Conservation (phyloP, 2,888 invertebrate species). For the Corbicula japonica region DNA sequence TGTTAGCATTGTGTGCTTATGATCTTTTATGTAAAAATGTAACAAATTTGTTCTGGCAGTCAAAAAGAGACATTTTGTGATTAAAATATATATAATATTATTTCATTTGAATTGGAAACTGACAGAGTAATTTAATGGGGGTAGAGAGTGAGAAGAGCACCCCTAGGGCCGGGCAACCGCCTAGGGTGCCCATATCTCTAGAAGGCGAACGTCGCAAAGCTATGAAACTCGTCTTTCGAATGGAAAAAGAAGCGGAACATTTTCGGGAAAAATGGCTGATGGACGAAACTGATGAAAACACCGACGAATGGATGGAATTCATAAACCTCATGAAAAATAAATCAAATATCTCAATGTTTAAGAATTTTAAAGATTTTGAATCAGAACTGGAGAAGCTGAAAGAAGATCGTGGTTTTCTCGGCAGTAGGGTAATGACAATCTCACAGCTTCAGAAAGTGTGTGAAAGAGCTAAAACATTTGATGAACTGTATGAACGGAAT, state of each 20-base stretch:
- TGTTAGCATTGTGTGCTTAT: slow-evolving; percentile 11
- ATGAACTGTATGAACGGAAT: slow-evolving; percentile 42
- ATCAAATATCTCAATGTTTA: slow-evolving; percentile 43
- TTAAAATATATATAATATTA: background rate
- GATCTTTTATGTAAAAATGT: background rate
- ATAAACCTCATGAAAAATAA: slow-evolving; percentile 52
- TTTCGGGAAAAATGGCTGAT: slow-evolving; percentile 72
- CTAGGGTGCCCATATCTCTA: slow-evolving; percentile 74
- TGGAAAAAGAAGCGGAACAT: slow-evolving; percentile 69
- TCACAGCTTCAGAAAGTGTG: slow-evolving; percentile 58
- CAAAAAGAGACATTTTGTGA: background rate
- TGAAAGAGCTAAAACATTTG: slow-evolving; percentile 62
- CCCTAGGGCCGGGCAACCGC: slow-evolving; percentile 57
- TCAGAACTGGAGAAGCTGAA: slow-evolving; percentile 54
- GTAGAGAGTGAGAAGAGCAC: slow-evolving; percentile 55
- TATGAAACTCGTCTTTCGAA: slow-evolving; percentile 74
- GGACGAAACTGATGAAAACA: slow-evolving; percentile 63
- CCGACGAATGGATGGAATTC: slow-evolving; percentile 66
- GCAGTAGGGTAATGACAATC: slow-evolving; percentile 46
- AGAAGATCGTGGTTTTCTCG: slow-evolving; percentile 56
- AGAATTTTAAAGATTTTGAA: slow-evolving; percentile 51
- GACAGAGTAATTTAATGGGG: background rate
- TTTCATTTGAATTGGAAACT: background rate
- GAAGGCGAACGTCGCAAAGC: slow-evolving; percentile 79
- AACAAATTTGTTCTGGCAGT: background rate